Base-by-base conservation (phyloP, 2,797 vertebrate genomes). In the Catamblyrhynchus diadema region DNA sequence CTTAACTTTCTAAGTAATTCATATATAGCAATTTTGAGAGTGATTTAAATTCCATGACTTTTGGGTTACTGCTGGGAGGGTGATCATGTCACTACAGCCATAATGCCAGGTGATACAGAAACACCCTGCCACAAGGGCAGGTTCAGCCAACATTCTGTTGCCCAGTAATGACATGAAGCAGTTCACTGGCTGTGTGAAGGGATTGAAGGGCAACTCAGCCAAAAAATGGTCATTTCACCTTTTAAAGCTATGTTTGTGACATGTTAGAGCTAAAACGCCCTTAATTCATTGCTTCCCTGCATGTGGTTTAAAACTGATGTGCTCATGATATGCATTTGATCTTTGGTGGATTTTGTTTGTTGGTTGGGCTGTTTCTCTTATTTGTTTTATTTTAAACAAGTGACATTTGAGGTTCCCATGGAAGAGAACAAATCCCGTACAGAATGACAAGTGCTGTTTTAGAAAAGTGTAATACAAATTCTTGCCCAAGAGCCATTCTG, bases 1-100 rank as follows among this genome's bases (percentile, higher is more conserved):
- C 65, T 92, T 95, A 95, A 74, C 50, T 93, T 95, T 93, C 89
- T 95, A 94, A 94, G 81, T 87, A 92, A 92, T 93, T 97, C 1
- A 18, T 91, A 92, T 62, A 12, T 42, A 88, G 15, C 14, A 79
- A 37, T 81, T 87, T 64, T 65, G 69, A 83, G 41, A 96, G 9
- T 74, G 0, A 81, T 88, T 80, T 82, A 72, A 86, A 41, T 83
- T 90, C 44, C 0, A 0, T 8, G 12, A 60, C 27, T 85, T 90
- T 69, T 1, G 28, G 32, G 53, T 94, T 95, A 16, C 37, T 87
- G 23, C 47, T 57, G 61, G 70, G 65, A 47, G 2, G 12, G 24
- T 77, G 42, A 21, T 90, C 11, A 2, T 81, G 61, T 59, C 72
- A 32, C 41, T 86, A 25, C 37, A 67, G 57, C 32, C 25, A 3